Evolutionary conservation across 2,113 vertebrate species (phyloP), one percentile per base, ranked within the genome.

Genomic region (Eulacestoma nigropectus): DNA sequence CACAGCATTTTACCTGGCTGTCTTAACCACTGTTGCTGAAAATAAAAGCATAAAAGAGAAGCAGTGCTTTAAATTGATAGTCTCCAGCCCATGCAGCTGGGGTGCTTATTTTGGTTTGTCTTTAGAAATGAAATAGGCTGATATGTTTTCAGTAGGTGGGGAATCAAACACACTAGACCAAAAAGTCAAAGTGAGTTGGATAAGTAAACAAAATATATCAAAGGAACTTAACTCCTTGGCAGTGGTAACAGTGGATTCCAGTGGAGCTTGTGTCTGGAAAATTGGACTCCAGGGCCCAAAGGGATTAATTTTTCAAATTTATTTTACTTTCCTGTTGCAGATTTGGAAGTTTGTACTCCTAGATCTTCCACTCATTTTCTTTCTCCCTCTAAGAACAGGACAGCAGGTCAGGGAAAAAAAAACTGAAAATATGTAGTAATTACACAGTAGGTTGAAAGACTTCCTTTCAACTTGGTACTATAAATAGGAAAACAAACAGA

Each of bases 291-390:
- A 67, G 65, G 26, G 30, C 33, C 69, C 79, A 90, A 86, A 95
- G 86, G 68, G 65, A 96, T 97, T 93, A 93, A 88, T 96, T 92
- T 82, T 89, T 97, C 91, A 67, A 93, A 93, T 96, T 97, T 94
- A 88, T 95, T 97, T 95, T 96, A 77, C 75, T 87, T 81, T 92
- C 81, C 42, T 75, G 25, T 56, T 89, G 22, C 32, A 95, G 59
- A 62, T 87, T 95, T 86, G 41, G 60, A 94, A 94, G 37, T 81
- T 72, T 85, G 22, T 60, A 41, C 15, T 83, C 15, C 89, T 91
- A 87, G 30, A 64, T 84, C 57, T 89, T 77, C 76, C 69, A 79
- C 29, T 93, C 20, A 27, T 68, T 96, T 95, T 93, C 59, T 23
- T 91, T 70, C 44, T 84, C 83, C 67, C 78, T 94, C 41, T 35